Base-by-base conservation (phyloP, 2,113 vertebrate species). In the Podarcis muralis region DNA sequence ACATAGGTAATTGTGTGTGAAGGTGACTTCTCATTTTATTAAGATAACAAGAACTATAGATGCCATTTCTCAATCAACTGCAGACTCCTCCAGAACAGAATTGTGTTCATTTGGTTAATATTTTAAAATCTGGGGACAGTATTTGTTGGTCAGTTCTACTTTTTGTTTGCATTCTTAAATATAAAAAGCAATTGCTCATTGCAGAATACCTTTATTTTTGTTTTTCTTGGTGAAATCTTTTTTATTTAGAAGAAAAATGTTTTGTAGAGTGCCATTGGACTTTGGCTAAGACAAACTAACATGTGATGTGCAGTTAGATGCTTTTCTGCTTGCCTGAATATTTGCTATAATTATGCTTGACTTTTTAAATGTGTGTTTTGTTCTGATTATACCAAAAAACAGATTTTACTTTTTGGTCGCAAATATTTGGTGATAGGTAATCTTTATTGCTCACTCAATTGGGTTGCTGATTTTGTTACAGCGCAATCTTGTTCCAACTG, bases 401-500 rank as follows among this genome's bases (percentile, higher is more conserved):
- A 87, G 65, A 18, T 16, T 83, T 86, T 16, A 1, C 1, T 0
- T 57, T 78, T 3, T 82, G 12, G 1, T 86, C 23, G 1, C 22
- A 76, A 40, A 86, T 76, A 27, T 43, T n/a, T 18, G 35, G 30
- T n/a, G 62, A 53, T 11, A 82, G 48, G 9, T 83, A 43, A 12
- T 3, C 65, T 25, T 57, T 92, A 65, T 82, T 35, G 62, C 53
- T 88, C 37, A 65, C 57, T 89, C 37, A 1, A 13, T 3, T 80
- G 13, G 72, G 11, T 84, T 84, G 92, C 13, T 88, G 18, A 77
- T 57, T 76, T 85, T 89, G 40, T 81, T 92, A 82, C 87, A 99
- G 99, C 97, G 97, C 71, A 98, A 97, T 91, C 96, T 99, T 93
- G 98, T 99, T 91, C 99, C 99, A 5, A 99, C 98, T 0, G 98